Conservation (phyloP, 2,797 vertebrate genomes). For the Muscicapa striata region DNA sequence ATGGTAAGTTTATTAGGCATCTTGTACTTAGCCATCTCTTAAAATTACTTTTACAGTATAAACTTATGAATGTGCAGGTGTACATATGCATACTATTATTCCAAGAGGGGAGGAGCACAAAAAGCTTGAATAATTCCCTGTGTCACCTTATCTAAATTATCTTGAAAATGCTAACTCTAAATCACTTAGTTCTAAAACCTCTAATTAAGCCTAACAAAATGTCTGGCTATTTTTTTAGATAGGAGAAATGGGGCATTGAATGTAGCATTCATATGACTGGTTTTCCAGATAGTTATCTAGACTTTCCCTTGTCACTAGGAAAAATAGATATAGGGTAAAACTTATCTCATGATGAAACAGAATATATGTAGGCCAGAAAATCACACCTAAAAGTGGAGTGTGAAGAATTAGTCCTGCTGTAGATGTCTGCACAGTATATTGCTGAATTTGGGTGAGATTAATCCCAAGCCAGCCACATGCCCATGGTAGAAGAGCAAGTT, state of each 20-base stretch:
- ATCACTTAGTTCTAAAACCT: background rate
- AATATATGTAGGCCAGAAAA: background rate
- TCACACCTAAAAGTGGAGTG: background rate
- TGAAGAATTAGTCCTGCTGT: background rate
- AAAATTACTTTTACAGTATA: background rate
- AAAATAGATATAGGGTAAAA: background rate
- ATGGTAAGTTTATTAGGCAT: slow-evolving; percentile 74
- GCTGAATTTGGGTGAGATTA: background rate
- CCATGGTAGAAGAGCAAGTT: background rate
- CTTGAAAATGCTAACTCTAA: background rate
- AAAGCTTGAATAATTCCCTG: background rate
- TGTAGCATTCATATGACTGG: background rate
- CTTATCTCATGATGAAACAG: background rate
- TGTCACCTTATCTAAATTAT: background rate
- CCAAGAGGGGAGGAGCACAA: background rate
- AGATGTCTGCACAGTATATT: background rate
- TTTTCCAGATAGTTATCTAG: background rate
- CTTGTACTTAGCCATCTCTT: background rate
- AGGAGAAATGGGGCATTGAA: background rate
- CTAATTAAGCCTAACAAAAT: background rate
- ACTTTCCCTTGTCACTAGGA: background rate
- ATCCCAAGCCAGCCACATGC: background rate
- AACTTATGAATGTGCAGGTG: background rate
- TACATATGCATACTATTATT: background rate
- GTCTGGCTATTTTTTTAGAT: background rate